Conservation (phyloP, 2,797 vertebrate species). For the Lutjanus argentimaculatus region DNA sequence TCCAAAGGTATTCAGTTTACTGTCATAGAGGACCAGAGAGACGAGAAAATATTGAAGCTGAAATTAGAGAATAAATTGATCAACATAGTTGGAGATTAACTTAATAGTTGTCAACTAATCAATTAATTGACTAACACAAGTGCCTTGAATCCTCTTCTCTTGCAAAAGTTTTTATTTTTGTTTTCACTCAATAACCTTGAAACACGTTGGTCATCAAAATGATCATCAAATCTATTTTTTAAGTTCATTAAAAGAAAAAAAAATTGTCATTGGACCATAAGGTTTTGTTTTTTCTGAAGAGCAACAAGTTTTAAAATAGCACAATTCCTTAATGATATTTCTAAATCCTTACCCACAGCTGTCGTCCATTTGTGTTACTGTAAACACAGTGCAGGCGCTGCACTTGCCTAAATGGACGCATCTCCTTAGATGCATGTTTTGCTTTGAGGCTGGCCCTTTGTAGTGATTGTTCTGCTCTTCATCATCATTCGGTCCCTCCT, state of each 20-base stretch:
- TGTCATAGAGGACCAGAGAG: neutral
- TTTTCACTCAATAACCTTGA: no score
- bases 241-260: neutral
- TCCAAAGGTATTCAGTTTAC: no score
- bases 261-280: neutral
- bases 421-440: constrained; percentile 43
- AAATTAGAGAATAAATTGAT: no score
- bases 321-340: neutral
- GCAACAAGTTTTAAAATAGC: constrained; percentile 11
- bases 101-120: no score
- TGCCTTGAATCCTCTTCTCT: no score
- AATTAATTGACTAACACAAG: no score
- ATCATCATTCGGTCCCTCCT: constrained; percentile 41
- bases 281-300: neutral
- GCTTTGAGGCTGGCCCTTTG: constrained; percentile 48
- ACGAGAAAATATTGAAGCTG: no score
- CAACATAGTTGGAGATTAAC: no score
- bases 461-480: constrained; percentile 32
- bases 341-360: constrained; percentile 2
- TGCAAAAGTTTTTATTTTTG: no score
- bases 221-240: neutral
- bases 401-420: constrained; percentile 39
- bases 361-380: neutral
- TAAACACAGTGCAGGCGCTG: neutral
- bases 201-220: no score